Evolutionary conservation across 1,140 invertebrate genomes (phyloP).

Genomic region (Subanguina moxae): DNA sequence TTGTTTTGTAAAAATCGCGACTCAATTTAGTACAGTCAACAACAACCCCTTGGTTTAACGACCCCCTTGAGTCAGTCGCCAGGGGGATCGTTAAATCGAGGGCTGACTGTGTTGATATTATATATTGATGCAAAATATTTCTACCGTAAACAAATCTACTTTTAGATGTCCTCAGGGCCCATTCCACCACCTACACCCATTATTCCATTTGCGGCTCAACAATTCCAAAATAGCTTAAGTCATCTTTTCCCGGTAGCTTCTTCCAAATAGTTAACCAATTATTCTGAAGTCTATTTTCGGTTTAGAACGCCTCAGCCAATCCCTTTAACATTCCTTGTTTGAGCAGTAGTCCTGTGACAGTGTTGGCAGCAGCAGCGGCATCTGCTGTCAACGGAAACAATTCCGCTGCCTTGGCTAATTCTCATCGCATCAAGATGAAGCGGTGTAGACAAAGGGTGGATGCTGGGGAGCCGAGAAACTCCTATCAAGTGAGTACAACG

Average conservation of each 20-base stretch:
- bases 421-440: constrained; percentile 13
- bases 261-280: too few species aligned
- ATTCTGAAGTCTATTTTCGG: too few species aligned
- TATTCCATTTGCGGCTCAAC: constrained; percentile 5
- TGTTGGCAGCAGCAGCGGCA: not conserved
- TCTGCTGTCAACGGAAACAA: not conserved
- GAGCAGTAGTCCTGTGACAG: not conserved
- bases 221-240: constrained; percentile 10
- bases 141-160: not conserved
- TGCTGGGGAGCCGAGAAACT: constrained; percentile 8
- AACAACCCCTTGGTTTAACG: too few species aligned
- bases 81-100: too few species aligned
- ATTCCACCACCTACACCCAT: not conserved
- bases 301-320: not conserved
- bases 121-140: too few species aligned
- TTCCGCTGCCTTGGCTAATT: not conserved
- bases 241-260: constrained; percentile 5
- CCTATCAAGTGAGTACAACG: constrained; percentile 3
- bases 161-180: not conserved
- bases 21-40: too few species aligned
- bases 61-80: too few species aligned
- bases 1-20: too few species aligned
- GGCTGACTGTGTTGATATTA: too few species aligned
- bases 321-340: constrained; percentile 12
- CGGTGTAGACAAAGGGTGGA: constrained; percentile 9